Evolutionary conservation across 2,113 vertebrate species (phyloP), one percentile per base, ranked within the genome.

Genomic region (Dendrocopos noguchii): DNA sequence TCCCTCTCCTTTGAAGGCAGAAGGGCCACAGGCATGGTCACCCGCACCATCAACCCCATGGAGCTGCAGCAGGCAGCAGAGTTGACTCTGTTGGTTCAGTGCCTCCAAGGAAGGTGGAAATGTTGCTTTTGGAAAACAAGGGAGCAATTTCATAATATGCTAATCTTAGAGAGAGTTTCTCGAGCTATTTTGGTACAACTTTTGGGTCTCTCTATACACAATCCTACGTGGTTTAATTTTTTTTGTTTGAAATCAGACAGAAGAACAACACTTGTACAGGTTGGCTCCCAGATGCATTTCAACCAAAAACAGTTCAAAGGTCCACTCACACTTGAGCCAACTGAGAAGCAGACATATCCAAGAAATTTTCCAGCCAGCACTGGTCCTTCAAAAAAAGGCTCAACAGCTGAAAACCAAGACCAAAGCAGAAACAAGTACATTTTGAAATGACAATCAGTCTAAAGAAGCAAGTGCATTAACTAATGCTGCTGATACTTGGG

Each of bases 1-100:
- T 63, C 50, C 52, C 15, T 47, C 20, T 33, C 34, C 9, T 2
- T 1, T 5, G 27, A 56, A 52, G 1, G 0, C 10, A 8, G 44
- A 42, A 53, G 25, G 33, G 42, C 21, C n/a, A 4, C 9, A 10
- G 19, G 24, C 20, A 17, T 3, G 1, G 24, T 25, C 10, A 4
- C 31, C 34, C 2, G 6, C 28, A 42, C 24, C 14, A 31, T 17
- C 70, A 10, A 14, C 22, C 2, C 3, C 55, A 29, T 1, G 0
- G n/a, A 9, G 59, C 44, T 72, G 46, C 46, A 28, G 64, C 0
- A 1, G 53, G 22, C 22, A 55, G 36, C 34, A 21, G 53, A 65
- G 46, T 13, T 4, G 1, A 31, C 60, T 34, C 42, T 2, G 0
- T 4, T 11, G 39, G 28, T 22, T 39, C 60, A 44, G 5, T 18